Evolutionary conservation across 2,113 vertebrate genomes (phyloP).

Genomic region (Gasterosteus nipponicus): DNA sequence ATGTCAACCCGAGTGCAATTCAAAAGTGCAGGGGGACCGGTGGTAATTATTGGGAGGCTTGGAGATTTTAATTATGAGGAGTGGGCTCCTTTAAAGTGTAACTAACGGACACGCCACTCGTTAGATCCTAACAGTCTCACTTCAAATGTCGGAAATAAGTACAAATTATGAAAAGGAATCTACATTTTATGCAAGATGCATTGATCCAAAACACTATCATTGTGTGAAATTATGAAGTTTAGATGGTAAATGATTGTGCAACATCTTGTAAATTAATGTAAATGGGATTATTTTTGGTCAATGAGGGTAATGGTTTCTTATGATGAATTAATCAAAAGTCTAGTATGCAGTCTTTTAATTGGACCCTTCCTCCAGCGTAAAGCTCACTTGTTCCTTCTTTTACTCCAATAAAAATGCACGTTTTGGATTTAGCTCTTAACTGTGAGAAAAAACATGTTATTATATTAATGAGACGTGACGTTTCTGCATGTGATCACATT

Average conservation of each 20-base stretch:
- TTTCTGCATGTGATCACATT: conserved; percentile 20
- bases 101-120: conserved; percentile 44
- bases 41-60: conserved; percentile 73
- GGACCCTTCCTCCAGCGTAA: conserved; percentile 21
- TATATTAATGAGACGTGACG: conserved; percentile 26
- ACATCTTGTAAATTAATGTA: background rate
- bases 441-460: conserved; percentile 1
- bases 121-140: conserved; percentile 14
- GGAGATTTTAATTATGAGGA: conserved; percentile 63
- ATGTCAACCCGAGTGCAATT: conserved; percentile 78
- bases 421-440: conserved; percentile 9
- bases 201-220: background rate
- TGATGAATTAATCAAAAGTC: conserved; percentile 46
- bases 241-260: background rate
- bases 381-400: background rate
- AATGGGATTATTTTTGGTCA: background rate
- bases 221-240: background rate
- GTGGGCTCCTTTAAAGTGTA: conserved; percentile 61
- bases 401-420: background rate
- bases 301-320: background rate
- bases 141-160: background rate
- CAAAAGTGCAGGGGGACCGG: conserved; percentile 71
- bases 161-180: background rate
- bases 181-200: background rate
- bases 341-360: conserved; percentile 35